Evolutionary conservation across 2,797 vertebrate genomes (phyloP), one percentile per base, ranked within the genome.

Genomic region (Sphaeramia orbicularis): DNA sequence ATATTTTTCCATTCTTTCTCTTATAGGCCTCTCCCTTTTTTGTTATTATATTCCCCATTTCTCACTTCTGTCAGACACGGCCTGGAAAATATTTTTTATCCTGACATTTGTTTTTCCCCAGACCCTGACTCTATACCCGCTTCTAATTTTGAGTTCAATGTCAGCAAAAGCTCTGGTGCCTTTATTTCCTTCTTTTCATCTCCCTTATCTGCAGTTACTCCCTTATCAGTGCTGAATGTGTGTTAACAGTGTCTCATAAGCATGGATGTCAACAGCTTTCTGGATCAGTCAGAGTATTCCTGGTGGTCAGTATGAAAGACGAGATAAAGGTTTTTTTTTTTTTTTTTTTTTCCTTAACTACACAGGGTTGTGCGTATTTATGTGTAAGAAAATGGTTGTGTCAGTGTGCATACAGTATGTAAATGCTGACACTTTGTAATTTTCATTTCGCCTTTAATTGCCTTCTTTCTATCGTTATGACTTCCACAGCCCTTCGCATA

Each of bases 241-340:
- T 81, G 83, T 86, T 88, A 86, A 90, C 88, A 74, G 78, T 78
- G 77, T 84, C 88, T 90, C 80, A 88, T 87, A 83, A 86, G 83
- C 76, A 71, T 44, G 75, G 83, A 85, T 89, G 90, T 85, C 87
- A 89, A 88, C 79, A 85, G 68, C 50, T 58, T 48, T 57, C 51
- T 35, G 67, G 60, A 61, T 86, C 81, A 68, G 76, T 86, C 71
- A 74, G 83, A 58, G 64, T 89, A 80, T 71, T 81, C 54, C 51
- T 58, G 62, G 75, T 71, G 74, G 74, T 81, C 74, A 65, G 41
- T 32, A 30, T 0, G 10, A 52, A 30, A 61, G 36, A 40, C 10
- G 19, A 60, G 76, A 88, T 77, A 83, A 74, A 30, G n/a, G 74
- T 62, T 84, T 63, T 10, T 54, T 7, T 51, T 66, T 53, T 62